These are phyloP conservation scores for Craseonycteris thonglongyai DNA, from an alignment of 2,113 vertebrate genomes.

Conservation along the genomic window DNA sequence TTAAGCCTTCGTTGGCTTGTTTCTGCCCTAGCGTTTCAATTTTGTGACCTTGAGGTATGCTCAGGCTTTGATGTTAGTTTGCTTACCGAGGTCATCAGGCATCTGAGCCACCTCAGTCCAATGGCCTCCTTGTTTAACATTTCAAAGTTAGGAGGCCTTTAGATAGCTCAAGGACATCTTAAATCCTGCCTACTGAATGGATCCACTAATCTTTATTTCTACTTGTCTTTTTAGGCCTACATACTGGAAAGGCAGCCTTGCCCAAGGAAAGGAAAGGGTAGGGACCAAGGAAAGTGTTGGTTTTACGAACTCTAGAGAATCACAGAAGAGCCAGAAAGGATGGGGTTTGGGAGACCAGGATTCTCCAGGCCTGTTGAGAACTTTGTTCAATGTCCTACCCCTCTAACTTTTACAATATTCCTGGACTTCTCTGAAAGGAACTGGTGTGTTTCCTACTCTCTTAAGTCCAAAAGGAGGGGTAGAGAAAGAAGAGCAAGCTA, in stretches of 20 bases:
- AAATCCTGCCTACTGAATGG: background rate
- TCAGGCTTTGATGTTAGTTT: background rate
- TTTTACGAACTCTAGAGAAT: background rate
- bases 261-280: background rate
- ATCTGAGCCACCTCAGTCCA: background rate
- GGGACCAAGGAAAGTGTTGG: background rate
- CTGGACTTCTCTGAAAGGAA: background rate
- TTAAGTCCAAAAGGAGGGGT: background rate
- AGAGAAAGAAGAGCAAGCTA: background rate
- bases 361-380: background rate
- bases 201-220: conserved; percentile 8
- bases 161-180: background rate
- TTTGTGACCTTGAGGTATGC: background rate
- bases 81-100: background rate
- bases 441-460: background rate
- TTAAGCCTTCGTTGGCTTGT: background rate
- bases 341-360: background rate
- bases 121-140: background rate
- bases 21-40: background rate
- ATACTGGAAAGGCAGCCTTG: background rate
- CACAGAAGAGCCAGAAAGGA: background rate
- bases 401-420: background rate
- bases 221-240: background rate
- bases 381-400: background rate
- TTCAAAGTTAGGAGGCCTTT: background rate